Evolutionary conservation across 2,888 invertebrate species (phyloP), one percentile per base, ranked within the genome.

Genomic region (Tetheella fluctuosa): DNA sequence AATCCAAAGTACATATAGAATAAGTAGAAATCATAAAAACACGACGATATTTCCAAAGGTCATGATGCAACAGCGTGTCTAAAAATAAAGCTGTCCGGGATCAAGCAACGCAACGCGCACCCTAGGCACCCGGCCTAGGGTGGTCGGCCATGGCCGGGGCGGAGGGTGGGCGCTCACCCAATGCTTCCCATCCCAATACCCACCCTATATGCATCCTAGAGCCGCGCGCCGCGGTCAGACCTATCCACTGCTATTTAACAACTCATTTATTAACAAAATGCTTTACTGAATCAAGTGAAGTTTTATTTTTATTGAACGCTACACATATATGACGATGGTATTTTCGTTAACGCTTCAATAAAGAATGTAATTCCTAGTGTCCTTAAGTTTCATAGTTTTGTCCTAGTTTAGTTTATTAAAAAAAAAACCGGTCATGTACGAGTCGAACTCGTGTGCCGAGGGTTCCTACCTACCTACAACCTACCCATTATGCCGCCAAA

Each of bases 21-120:
- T 34, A 13, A 2, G 34, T 13, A 13, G 13, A 20, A 20, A 48
- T 48, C 10, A 20, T 48, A 20, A 48, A n/a, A n/a, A 17, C n/a
- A 42, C 15, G 42, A 48, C 17, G 2, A 8, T 48, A 3, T 48
- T 48, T 17, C 6, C 20, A 20, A 48, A 48, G 48, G 48, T 48
- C 48, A 20, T 8, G n/a, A n/a, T n/a, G 17, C 6, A 42, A 42
- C 17, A 48, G 42, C 42, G 17, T 20, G 10, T 48, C 17, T 48
- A 48, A n/a, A 48, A 48, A 48, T 48, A 48, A 6, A 39, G n/a
- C 7, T 13, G 34, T 17, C 42, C 42, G 42, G 42, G 42, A 42
- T 17, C 17, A 17, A 25, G 25, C 2, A 4, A 57, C 53, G 59
- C 58, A 58, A 20, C 52, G 57, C 39, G 23, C 55, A n/a, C n/a